These are phyloP conservation scores for Dinocampus coccinellae DNA, from an alignment of 2,888 invertebrate genomes.

Conservation along the genomic window DNA sequence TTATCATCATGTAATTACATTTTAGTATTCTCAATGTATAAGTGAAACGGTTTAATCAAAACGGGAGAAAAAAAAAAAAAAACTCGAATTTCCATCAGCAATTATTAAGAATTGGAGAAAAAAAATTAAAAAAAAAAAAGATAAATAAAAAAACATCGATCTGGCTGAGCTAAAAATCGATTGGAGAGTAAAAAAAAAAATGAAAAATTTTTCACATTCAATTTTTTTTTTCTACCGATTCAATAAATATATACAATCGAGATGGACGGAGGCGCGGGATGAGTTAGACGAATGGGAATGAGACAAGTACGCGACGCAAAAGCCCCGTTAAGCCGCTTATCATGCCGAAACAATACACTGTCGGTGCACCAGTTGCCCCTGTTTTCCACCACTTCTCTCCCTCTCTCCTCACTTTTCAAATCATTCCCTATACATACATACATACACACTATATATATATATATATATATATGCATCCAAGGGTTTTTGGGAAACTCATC, in stretches of 20 bases:
- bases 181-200: slow-evolving; percentile 39
- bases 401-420: slow-evolving; percentile 29
- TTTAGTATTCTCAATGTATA: slow-evolving; percentile 13
- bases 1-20: too few relatives aligned
- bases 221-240: background rate
- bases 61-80: slow-evolving; percentile 9
- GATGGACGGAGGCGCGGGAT: background rate
- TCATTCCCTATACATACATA: background rate
- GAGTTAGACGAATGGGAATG: slow-evolving; percentile 29
- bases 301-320: slow-evolving; percentile 39
- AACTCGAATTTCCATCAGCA: too few relatives aligned
- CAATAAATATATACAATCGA: slow-evolving; percentile 13
- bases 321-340: slow-evolving; percentile 70
- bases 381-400: slow-evolving; percentile 51
- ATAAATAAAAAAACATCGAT: slow-evolving; percentile 13
- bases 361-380: slow-evolving; percentile 66
- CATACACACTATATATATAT: slow-evolving; percentile 8
- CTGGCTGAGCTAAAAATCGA: background rate
- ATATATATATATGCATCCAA: too few relatives aligned
- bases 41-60: background rate
- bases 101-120: too few relatives aligned
- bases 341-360: slow-evolving; percentile 70
- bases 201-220: too few relatives aligned
- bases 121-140: too few relatives aligned
- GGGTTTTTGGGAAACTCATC: slow-evolving; percentile 50